Conservation (phyloP, 2,888 invertebrate species). For the Drosophila atroscutellata region DNA sequence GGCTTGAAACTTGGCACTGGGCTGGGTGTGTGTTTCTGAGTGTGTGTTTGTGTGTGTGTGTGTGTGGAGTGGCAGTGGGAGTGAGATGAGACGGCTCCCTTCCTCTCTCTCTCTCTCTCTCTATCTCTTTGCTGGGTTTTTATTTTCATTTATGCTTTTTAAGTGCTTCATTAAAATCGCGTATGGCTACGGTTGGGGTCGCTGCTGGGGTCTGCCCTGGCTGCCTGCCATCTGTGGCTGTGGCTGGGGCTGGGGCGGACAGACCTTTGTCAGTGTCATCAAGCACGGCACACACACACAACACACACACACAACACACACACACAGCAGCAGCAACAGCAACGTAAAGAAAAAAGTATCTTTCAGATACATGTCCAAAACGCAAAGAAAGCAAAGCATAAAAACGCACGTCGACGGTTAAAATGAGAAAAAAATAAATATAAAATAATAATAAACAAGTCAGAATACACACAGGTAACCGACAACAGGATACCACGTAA, state of each 20-base stretch:
- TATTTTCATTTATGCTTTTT: slow-evolving; percentile 82
- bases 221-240: slow-evolving; percentile 28
- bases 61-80: slow-evolving; percentile 5
- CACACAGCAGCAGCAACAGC: slow-evolving; percentile 11
- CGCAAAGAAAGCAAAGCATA: slow-evolving; percentile 72
- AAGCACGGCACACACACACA: slow-evolving; percentile 56
- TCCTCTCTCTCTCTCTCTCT: not conserved
- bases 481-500: slow-evolving; percentile 15
- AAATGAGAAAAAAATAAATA: slow-evolving; percentile 45
- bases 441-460: slow-evolving; percentile 63
- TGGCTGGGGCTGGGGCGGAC: slow-evolving; percentile 49
- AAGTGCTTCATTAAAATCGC: slow-evolving; percentile 80
- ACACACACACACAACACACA: slow-evolving; percentile 18
- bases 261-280: slow-evolving; percentile 80
- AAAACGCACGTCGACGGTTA: slow-evolving; percentile 54
- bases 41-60: not conserved
- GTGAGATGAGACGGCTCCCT: not conserved
- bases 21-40: not conserved
- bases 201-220: slow-evolving; percentile 34
- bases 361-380: slow-evolving; percentile 77
- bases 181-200: slow-evolving; percentile 62
- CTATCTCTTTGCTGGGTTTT: slow-evolving; percentile 64
- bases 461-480: slow-evolving; percentile 2
- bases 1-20: slow-evolving; percentile 45
- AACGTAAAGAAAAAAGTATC: slow-evolving; percentile 58